Evolutionary conservation across 2,113 vertebrate genomes (phyloP).

Genomic region (Tyrannus savana): DNA sequence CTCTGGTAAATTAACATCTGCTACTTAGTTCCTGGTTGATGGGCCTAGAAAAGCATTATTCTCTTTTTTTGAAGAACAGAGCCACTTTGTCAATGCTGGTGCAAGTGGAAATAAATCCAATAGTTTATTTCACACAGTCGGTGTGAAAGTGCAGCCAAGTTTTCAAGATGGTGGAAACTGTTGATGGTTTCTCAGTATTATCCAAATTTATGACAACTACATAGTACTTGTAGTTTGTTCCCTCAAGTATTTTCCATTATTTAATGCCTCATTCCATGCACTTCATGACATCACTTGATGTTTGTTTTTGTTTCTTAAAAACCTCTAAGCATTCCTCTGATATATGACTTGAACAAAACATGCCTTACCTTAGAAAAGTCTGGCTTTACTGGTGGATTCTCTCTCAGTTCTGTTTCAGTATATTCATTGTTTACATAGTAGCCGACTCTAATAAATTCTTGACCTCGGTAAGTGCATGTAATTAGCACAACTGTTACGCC

Average conservation of each 20-base stretch:
- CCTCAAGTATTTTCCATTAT: neutral
- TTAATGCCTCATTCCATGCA: neutral
- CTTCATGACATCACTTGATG: neutral
- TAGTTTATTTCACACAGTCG: neutral
- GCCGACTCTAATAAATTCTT: constrained; percentile 86
- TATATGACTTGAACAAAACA: neutral
- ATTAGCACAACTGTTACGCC: constrained; percentile 85
- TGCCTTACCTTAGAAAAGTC: constrained; percentile 84
- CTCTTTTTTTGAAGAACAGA: neutral
- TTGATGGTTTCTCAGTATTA: neutral
- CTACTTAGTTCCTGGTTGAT: neutral
- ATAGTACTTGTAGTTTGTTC: neutral
- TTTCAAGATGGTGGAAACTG: neutral
- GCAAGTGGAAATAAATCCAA: neutral
- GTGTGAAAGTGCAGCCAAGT: neutral
- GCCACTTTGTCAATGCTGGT: neutral
- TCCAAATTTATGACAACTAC: neutral
- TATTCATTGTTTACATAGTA: constrained; percentile 89
- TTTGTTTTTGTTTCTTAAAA: neutral
- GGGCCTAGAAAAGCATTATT: neutral
- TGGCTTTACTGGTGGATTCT: constrained; percentile 86
- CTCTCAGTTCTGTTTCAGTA: constrained; percentile 83
- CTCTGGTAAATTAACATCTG: neutral
- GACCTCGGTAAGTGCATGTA: constrained; percentile 83
- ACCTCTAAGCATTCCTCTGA: neutral